These are phyloP conservation scores for Epinotia brunnichana DNA, from an alignment of 2,888 invertebrate species.

Conservation along the genomic window DNA sequence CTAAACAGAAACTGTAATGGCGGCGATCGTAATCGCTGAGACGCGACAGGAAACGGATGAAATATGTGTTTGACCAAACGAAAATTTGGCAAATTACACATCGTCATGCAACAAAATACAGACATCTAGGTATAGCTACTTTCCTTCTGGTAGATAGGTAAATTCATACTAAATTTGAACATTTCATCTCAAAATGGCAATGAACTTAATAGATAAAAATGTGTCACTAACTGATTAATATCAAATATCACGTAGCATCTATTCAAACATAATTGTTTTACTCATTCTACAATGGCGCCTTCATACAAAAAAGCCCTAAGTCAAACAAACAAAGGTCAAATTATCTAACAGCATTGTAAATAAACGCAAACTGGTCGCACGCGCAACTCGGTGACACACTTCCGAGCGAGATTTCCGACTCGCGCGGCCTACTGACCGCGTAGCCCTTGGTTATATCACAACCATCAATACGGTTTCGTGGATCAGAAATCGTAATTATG, in stretches of 20 bases:
- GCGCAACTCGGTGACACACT: constrained; percentile 59
- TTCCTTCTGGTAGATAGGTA: too few relatives aligned
- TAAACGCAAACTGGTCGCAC: constrained; percentile 49
- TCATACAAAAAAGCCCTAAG: constrained; percentile 24
- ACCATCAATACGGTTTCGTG: constrained; percentile 39
- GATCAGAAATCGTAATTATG: constrained; percentile 37
- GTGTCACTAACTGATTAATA: background rate
- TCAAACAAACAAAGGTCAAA: constrained; percentile 70
- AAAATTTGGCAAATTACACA: too few relatives aligned
- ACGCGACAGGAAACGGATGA: too few relatives aligned
- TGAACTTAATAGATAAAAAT: constrained; percentile 2
- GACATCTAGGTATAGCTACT: too few relatives aligned
- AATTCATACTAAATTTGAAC: too few relatives aligned
- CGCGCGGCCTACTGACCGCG: constrained; percentile 59
- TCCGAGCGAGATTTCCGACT: constrained; percentile 58
- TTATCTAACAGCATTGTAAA: constrained; percentile 70
- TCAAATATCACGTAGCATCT: background rate
- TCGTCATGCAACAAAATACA: too few relatives aligned
- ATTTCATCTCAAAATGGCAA: background rate
- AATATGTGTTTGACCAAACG: too few relatives aligned
- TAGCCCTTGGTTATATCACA: constrained; percentile 63
- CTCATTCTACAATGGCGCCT: background rate
- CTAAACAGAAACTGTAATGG: too few relatives aligned
- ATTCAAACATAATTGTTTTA: background rate
- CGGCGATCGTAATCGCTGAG: too few relatives aligned